Base-by-base conservation (phyloP, 2,888 invertebrate genomes). In the Penaeus monodon region DNA sequence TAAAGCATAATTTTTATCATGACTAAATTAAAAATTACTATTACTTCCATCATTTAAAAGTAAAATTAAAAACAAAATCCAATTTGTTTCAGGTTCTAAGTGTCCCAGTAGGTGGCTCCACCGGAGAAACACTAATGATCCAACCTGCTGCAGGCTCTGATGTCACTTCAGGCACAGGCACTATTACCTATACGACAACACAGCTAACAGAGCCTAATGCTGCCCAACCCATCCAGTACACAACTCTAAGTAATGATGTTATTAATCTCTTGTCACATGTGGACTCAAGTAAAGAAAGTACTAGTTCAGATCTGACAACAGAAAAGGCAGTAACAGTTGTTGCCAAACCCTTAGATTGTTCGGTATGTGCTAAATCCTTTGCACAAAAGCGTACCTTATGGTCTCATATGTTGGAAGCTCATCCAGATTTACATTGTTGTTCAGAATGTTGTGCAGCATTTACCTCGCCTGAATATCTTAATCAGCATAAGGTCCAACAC, bases 351-450 rank as follows among this genome's bases (percentile, higher is more conserved):
- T 68, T 84, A 24, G 88, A 88, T 14, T 88, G 88, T n/a, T 63
- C 84, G 24, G 88, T 88, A 29, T 88, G 88, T 68, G 88, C 80
- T 57, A 88, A 88, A 57, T 76, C 88, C 20, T 88, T 88, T 84
- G 84, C 88, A 65, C 88, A 88, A 68, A 88, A 88, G 68, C 88
- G 80, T 38, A 84, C 88, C 14, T 57, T 88, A 63, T 84, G 84
- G 80, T n/a, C 84, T 20, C 88, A 88, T 57, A 88, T 88, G 88
- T 80, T 76, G 66, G 76, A 74, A 38, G 66, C 77, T 68, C 88
- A 88, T 80, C 81, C 84, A 63, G 88, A 88, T n/a, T 44, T 88
- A 27, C 73, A 64, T 63, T 81, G 84, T 33, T 88, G 88, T 76
- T 80, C 84, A 38, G 88, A 88, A n/a, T 88, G 88, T 49, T 88